Base-by-base conservation (phyloP, 2,888 invertebrate genomes). In the Drosophila merina region DNA sequence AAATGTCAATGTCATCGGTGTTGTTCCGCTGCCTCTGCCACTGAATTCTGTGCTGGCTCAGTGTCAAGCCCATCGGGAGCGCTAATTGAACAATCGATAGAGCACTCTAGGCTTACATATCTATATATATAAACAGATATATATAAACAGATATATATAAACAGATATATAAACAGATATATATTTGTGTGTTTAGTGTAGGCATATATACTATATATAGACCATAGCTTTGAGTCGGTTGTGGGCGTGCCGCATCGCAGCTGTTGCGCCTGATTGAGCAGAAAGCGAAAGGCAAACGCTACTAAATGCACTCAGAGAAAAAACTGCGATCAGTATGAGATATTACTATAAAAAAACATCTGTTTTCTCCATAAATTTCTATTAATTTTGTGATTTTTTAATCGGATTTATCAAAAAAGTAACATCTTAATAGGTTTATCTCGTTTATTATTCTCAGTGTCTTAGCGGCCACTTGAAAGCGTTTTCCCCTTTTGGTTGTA, bases 71-170 rank as follows among this genome's bases (percentile, higher is more conserved):
- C 60, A 68, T 59, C 55, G 76, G 64, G 75, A 57, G 70, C 76
- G 83, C 84, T 82, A 84, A 83, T 84, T 82, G 79, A 84, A 76
- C 84, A 75, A 84, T 83, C 82, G 84, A 83, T 83, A 78, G 72
- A 84, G 62, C 70, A 52, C 40, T 71, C 74, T 67, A 57, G 67
- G 60, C 68, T 62, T 28, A 51, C 38, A 48, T 49, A 38, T 14
- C 8, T 10, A 30, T 45, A 38, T 42, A 7, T 36, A 28, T 28
- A 28, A 50, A 28, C 28, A 4, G 28, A 44, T 45, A 47, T 51
- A 31, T 50, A 75, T 67, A 74, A 20, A 20, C 20, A 20, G 20
- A 20, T 64, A 69, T 62, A 31, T 50, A 75, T 67, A 74, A 20
- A 20, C 20, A 20, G 20, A 20, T 64, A 69, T 62, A 57, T 63